phyloP scores from a whole-genome alignment of 2,113 vertebrate genomes.

The Vicugna pacos region DNA sequence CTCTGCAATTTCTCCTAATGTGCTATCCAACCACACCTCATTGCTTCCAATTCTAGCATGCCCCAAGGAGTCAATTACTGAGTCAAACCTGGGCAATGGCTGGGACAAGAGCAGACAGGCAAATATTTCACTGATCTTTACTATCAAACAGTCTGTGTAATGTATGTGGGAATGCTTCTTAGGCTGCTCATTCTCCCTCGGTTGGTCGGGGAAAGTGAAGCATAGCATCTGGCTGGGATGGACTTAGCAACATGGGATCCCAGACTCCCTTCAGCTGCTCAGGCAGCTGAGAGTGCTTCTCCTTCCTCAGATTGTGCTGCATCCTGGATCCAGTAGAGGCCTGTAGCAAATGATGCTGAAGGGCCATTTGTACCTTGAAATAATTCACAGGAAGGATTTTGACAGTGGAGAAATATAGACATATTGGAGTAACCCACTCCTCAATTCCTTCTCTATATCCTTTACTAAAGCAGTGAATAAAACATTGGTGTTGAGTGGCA shows the following conservation, averaged over 20 bases:
- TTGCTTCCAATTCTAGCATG: conserved; percentile 35
- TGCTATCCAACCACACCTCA: conserved; percentile 29
- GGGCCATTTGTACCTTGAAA: background rate
- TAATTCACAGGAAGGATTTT: background rate
- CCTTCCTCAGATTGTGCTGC: background rate
- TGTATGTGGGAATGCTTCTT: background rate
- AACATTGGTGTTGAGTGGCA: background rate
- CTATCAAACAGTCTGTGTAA: background rate
- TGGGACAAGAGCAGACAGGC: background rate
- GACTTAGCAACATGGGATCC: background rate
- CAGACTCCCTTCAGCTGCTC: background rate
- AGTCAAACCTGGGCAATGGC: background rate
- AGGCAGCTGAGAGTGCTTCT: background rate
- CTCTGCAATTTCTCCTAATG: conserved; percentile 57
- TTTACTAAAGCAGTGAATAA: background rate
- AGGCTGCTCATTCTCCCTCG: background rate
- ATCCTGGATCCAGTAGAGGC: background rate
- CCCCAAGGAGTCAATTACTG: conserved; percentile 36
- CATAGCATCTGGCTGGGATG: background rate
- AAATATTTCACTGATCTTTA: background rate
- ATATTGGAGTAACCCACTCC: too few relatives aligned
- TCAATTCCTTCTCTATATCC: background rate
- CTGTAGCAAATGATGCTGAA: background rate
- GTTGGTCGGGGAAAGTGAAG: background rate
- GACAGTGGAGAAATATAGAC: background rate